phyloP scores from a whole-genome alignment of 2,797 vertebrate genomes.

The Odontamblyopus lacepedii region DNA sequence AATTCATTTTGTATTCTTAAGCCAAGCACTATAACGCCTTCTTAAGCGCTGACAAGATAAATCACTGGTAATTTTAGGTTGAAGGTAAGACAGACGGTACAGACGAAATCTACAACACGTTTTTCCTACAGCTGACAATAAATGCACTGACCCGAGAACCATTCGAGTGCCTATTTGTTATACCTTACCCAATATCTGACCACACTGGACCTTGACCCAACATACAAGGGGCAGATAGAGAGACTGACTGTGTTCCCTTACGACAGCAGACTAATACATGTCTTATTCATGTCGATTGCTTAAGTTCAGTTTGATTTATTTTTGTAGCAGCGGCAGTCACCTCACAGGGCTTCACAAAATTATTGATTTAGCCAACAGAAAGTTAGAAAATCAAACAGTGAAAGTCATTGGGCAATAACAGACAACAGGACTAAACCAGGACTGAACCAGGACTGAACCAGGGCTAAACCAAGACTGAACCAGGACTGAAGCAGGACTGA shows the following conservation, averaged over 20 bases:
- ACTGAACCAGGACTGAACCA: too few relatives aligned
- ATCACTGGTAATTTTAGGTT: constrained; percentile 16
- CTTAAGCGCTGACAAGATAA: background rate
- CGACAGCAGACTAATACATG: too few relatives aligned
- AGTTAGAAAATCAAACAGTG: too few relatives aligned
- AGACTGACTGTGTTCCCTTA: background rate
- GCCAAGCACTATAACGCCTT: background rate
- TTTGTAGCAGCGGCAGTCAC: too few relatives aligned
- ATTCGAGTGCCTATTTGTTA: constrained; percentile 18
- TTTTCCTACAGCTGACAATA: constrained; percentile 1
- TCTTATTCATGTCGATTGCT: too few relatives aligned
- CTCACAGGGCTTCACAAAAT: too few relatives aligned
- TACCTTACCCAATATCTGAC: background rate
- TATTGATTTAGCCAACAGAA: too few relatives aligned
- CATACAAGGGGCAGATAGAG: background rate
- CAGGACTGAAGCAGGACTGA: too few relatives aligned
- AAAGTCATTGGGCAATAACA: too few relatives aligned
- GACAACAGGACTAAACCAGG: too few relatives aligned
- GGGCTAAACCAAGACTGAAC: too few relatives aligned
- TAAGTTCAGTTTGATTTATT: too few relatives aligned
- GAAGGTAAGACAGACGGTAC: constrained; percentile 26
- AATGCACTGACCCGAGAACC: background rate
- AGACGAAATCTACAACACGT: constrained; percentile 2
- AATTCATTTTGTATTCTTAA: background rate
- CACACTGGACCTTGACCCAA: background rate